Evolutionary conservation across 1,140 invertebrate species (phyloP).

Genomic region (Steinernema khuongi): DNA sequence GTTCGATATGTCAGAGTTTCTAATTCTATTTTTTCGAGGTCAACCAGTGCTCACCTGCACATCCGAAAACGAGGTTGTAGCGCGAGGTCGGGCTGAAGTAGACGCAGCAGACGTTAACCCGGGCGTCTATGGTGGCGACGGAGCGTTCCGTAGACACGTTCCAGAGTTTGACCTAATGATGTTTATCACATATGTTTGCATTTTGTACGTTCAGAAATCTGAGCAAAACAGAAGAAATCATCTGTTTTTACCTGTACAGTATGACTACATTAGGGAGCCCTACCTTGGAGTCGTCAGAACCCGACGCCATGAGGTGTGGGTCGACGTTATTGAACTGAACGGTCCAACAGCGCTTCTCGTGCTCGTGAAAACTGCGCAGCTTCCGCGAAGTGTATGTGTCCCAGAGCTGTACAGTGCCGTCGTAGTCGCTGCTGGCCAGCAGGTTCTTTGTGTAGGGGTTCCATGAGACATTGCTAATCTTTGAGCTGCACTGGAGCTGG

Average conservation of each 20-base stretch:
- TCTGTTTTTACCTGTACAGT: no score
- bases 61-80: conserved; percentile 82
- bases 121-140: conserved; percentile 77
- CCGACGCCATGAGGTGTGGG: conserved; percentile 81
- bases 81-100: conserved; percentile 86
- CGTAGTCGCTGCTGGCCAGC: conserved; percentile 88
- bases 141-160: conserved; percentile 79
- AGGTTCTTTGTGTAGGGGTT: conserved; percentile 83
- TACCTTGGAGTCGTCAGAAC: conserved; percentile 81
- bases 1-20: no score
- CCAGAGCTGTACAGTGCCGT: conserved; percentile 87
- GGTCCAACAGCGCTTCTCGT: conserved; percentile 92
- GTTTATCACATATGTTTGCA: no score
- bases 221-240: no score
- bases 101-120: conserved; percentile 91
- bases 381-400: conserved; percentile 75
- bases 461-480: conserved; percentile 91
- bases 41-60: conserved; percentile 65
- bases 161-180: conserved; percentile 77
- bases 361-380: conserved; percentile 73
- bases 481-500: conserved; percentile 87
- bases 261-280: neutral
- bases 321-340: conserved; percentile 91
- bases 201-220: no score
- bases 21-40: no score